Evolutionary conservation across 2,113 vertebrate species (phyloP).

Genomic region (Syngnathus floridae): DNA sequence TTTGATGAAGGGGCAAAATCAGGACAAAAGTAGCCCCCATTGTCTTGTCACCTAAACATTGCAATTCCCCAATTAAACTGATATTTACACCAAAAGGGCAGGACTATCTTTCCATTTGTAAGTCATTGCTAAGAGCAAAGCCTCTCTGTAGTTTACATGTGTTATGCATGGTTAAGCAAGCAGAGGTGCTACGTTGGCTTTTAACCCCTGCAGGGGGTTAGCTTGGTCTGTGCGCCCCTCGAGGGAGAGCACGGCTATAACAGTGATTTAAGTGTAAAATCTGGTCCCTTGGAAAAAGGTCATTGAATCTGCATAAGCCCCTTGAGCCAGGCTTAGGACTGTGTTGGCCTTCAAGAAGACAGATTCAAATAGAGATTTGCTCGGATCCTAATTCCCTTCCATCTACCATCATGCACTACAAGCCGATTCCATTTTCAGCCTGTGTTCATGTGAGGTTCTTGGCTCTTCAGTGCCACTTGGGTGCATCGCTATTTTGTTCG

Average conservation of each 20-base stretch:
- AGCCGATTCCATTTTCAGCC: conserved; percentile 17
- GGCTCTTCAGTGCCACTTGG: conserved; percentile 41
- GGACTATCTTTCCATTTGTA: background rate
- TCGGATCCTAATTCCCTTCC: conserved; percentile 32
- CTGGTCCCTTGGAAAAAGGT: conserved; percentile 92
- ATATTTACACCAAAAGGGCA: conserved; percentile 20
- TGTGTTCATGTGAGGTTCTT: conserved; percentile 31
- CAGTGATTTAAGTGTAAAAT: conserved; percentile 96
- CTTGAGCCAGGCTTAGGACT: conserved; percentile 83
- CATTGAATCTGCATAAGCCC: conserved; percentile 91
- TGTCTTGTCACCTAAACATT: too few relatives aligned
- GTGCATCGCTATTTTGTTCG: background rate
- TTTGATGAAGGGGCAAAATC: too few relatives aligned
- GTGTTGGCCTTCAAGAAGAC: conserved; percentile 75
- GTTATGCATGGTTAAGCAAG: conserved; percentile 75
- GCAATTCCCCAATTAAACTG: conserved; percentile 17
- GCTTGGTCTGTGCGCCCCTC: conserved; percentile 67
- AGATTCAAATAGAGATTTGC: conserved; percentile 49
- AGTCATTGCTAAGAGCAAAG: conserved; percentile 33
- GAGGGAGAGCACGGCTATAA: conserved; percentile 79
- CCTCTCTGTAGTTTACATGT: conserved; percentile 68
- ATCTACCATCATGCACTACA: conserved; percentile 16
- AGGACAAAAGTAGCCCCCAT: too few relatives aligned
- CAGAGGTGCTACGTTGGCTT: conserved; percentile 76
- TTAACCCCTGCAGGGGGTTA: conserved; percentile 73